Conservation (phyloP, 2,888 invertebrate species). For the Troilus luridus region DNA sequence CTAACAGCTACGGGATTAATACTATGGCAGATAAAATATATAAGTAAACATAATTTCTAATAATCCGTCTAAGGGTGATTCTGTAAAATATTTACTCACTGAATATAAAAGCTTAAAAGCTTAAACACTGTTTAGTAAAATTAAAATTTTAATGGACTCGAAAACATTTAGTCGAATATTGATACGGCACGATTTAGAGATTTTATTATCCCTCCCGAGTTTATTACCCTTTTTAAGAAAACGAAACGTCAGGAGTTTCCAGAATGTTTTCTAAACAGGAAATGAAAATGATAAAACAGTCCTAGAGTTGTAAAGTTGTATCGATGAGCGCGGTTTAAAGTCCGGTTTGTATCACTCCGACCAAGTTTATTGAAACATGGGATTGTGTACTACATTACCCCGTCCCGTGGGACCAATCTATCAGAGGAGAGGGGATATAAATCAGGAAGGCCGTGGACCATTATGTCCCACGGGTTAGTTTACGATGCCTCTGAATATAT, state of each 20-base stretch:
- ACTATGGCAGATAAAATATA: too few relatives aligned
- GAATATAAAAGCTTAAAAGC: not conserved
- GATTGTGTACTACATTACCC: not conserved
- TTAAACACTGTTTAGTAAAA: not conserved
- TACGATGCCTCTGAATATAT: conserved; percentile 19
- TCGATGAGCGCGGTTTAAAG: not conserved
- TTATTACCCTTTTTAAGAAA: not conserved
- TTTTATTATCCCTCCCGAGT: not conserved
- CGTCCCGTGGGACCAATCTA: not conserved
- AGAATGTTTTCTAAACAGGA: not conserved
- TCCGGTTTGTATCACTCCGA: not conserved
- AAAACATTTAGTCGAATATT: not conserved
- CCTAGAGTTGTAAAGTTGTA: not conserved
- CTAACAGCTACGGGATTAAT: too few relatives aligned
- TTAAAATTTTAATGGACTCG: not conserved
- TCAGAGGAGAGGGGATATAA: not conserved
- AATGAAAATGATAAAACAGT: conserved; percentile 3
- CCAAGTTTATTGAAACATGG: not conserved
- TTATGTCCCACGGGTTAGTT: conserved; percentile 17
- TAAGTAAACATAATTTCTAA: too few relatives aligned
- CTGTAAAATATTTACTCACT: not conserved
- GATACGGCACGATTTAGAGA: too few relatives aligned
- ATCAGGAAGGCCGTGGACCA: not conserved
- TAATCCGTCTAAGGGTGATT: too few relatives aligned
- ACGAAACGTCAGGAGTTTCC: not conserved